Percentiles rank a stretch among this genome's conserved stretches.
phyloP scores from a whole-genome alignment of 2,797 vertebrate species.

The Sphenodon punctatus region DNA sequence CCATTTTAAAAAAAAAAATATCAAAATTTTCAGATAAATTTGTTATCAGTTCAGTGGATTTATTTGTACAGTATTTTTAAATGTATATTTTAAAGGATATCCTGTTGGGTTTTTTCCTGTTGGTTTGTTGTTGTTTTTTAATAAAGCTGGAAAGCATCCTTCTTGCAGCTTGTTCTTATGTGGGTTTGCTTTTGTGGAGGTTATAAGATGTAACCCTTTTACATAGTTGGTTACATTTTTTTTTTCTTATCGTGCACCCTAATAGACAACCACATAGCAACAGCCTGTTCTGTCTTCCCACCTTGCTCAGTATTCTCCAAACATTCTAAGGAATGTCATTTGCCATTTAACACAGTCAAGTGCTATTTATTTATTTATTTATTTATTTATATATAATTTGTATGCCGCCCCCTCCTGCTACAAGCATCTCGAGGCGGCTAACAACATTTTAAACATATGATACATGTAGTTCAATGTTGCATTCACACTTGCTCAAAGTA shows the following conservation, averaged over 20 bases:
- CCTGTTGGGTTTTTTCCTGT: neutral
- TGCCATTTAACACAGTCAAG: neutral
- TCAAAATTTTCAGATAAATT: conserved; percentile 33
- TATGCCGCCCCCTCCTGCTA: too few species aligned
- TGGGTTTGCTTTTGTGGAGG: neutral
- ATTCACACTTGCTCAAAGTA: too few species aligned
- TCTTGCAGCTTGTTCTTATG: neutral
- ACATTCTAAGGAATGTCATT: neutral
- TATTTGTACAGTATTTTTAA: conserved; percentile 54
- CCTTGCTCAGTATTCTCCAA: neutral
- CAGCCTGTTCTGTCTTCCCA: accelerated
- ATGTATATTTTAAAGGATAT: conserved; percentile 45
- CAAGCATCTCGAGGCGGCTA: too few species aligned
- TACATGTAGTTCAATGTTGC: too few species aligned
- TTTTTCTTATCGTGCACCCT: neutral
- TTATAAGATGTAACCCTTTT: neutral
- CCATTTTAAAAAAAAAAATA: too few species aligned
- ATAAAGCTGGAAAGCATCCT: conserved; percentile 48
- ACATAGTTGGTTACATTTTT: accelerated
- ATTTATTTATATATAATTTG: too few species aligned
- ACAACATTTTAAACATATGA: too few species aligned
- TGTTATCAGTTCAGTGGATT: conserved; percentile 40
- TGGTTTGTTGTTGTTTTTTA: conserved; percentile 47
- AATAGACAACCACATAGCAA: neutral
- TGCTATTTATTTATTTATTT: too few species aligned